Conservation (phyloP, 2,797 vertebrate genomes). For the Ara ararauna region DNA sequence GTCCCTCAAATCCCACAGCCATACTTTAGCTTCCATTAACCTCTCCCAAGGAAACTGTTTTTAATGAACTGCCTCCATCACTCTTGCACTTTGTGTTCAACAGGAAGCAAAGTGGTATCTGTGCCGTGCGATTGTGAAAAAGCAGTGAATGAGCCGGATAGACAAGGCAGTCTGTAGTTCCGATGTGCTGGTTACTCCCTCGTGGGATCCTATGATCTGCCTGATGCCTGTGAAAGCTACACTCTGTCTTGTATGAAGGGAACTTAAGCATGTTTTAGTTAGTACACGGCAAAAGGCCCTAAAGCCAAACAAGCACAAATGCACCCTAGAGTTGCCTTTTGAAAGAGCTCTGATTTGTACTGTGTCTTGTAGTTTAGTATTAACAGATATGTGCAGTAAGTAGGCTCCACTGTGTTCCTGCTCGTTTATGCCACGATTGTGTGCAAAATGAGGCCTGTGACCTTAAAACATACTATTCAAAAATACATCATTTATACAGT, state of each 20-base stretch:
- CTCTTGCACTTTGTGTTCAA: not conserved
- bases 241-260: not conserved
- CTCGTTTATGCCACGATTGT: not conserved
- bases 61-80: not conserved
- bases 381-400: not conserved
- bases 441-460: not conserved
- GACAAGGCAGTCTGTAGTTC: not conserved
- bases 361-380: not conserved
- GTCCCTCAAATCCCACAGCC: not conserved
- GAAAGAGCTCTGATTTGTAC: not conserved
- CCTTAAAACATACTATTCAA: not conserved
- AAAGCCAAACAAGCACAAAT: not conserved
- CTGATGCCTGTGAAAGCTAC: not conserved
- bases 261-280: not conserved
- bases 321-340: not conserved
- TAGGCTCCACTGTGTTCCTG: not conserved
- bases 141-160: not conserved
- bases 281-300: not conserved
- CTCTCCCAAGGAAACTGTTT: not conserved
- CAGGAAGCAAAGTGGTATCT: not conserved
- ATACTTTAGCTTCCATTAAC: not conserved
- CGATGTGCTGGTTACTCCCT: not conserved
- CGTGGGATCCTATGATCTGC: rapidly evolving
- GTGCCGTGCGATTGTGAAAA: not conserved
- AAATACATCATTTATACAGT: not conserved